Evolutionary conservation across 2,113 vertebrate genomes (phyloP).

Genomic region (Cyanocitta stelleri): DNA sequence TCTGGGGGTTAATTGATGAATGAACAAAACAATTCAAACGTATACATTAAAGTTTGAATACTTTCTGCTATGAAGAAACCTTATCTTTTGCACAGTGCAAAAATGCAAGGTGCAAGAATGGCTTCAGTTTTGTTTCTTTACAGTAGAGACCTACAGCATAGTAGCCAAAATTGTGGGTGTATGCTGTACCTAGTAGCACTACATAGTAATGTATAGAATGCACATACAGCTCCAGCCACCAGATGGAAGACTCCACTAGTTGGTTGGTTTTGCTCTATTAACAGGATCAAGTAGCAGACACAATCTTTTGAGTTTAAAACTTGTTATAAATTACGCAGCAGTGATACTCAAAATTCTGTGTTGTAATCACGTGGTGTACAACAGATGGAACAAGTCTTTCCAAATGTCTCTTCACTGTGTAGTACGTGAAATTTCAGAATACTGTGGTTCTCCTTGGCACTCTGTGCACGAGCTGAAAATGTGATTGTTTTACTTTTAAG

Average conservation of each 20-base stretch:
- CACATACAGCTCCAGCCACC: slow-evolving; percentile 15
- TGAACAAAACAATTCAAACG: not conserved
- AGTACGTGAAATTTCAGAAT: not conserved
- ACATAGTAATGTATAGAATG: not conserved
- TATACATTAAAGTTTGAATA: not conserved
- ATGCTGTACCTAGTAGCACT: not conserved
- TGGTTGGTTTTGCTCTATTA: not conserved
- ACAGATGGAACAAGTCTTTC: not conserved
- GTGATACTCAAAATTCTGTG: not conserved
- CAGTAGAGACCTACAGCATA: not conserved
- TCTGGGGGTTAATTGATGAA: not conserved
- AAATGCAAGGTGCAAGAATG: not conserved
- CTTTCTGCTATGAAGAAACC: not conserved
- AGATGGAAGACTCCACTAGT: slow-evolving; percentile 53
- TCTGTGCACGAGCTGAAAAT: not conserved
- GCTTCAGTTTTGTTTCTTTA: not conserved
- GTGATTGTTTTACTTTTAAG: not conserved
- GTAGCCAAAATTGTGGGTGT: not conserved
- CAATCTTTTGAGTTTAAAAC: not conserved
- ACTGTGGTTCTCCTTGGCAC: not conserved
- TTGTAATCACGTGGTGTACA: not conserved
- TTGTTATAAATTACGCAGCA: not conserved
- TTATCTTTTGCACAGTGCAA: not conserved
- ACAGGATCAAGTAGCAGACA: not conserved
- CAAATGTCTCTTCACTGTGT: not conserved